A percentile compares a stretch with the other conserved stretches of the same genome.
Evolutionary conservation across 2,113 vertebrate genomes (phyloP).

Genomic region (Forbesichthys papilliferus): DNA sequence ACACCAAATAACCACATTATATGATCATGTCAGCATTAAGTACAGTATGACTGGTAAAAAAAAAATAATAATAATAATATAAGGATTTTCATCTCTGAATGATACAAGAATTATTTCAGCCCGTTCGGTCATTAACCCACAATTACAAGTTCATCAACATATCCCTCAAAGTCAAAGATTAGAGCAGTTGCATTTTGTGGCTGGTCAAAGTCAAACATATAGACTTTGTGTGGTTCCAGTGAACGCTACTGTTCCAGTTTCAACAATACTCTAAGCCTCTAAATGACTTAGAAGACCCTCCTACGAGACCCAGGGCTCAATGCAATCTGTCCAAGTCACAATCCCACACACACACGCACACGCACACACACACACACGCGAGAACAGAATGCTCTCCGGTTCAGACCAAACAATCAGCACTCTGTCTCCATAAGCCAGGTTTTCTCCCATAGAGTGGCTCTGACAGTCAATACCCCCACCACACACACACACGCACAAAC

Average conservation of each 20-base stretch:
- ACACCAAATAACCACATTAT: too few species aligned
- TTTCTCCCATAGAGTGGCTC: background rate
- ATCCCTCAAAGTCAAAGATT: background rate
- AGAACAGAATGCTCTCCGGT: slow-evolving; percentile 10
- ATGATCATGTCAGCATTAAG: too few species aligned
- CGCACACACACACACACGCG: slow-evolving; percentile 19
- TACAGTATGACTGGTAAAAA: too few species aligned
- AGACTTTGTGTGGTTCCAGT: background rate
- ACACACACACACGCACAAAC: background rate
- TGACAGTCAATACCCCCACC: background rate
- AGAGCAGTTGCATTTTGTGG: background rate
- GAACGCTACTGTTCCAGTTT: background rate
- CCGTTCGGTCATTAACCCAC: background rate
- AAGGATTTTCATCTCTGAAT: too few species aligned
- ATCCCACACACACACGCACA: slow-evolving; percentile 5
- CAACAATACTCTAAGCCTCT: slow-evolving; percentile 41
- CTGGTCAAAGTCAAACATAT: background rate
- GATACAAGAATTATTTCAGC: too few species aligned
- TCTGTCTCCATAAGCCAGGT: background rate
- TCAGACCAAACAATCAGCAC: slow-evolving; percentile 10
- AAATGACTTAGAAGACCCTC: slow-evolving; percentile 41
- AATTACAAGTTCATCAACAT: slow-evolving; percentile 6
- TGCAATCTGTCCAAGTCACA: slow-evolving; percentile 11
- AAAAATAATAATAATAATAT: too few species aligned
- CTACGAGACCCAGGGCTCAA: slow-evolving; percentile 46